Base-by-base conservation (phyloP, 2,113 vertebrate genomes). In the Sula dactylatra region DNA sequence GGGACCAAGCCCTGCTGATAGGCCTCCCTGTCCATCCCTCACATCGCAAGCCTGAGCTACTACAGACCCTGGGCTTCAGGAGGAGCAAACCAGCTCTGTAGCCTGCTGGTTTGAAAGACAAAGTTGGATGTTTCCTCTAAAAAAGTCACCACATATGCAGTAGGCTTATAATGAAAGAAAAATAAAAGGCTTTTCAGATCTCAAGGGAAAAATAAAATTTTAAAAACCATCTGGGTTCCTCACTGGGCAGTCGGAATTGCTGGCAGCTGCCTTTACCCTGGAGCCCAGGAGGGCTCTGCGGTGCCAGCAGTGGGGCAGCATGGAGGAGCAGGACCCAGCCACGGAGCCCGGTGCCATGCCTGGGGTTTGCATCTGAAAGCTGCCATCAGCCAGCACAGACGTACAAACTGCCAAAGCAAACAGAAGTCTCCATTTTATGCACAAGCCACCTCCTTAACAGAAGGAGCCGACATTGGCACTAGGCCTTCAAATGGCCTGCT, bases 301-400 rank as follows among this genome's bases (percentile, higher is more conserved):
- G 8, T 62, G 32, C 13, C 29, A 82, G 55, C 22, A 70, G 10
- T 7, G 12, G 26, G 34, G 12, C 40, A 78, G 24, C 10, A 5
- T 7, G 17, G 29, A 45, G 25, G 4, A 64, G 8, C 22, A 56
- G 54, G 26, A 45, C 10, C 5, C 26, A 69, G 29, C 26, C 8
- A 15, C 0, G 0, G 29, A 5, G 24, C 17, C 18, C 0, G 1
- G 16, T 38, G 18, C 7, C 0, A 2, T 38, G 17, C 38, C 49
- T 0, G 0, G 22, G 16, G 2, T 72, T 67, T 59, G 29, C 29
- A 4, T 36, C 5, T 55, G 19, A 67, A 89, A 24, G 45, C 17
- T 1, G 0, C n/a, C n/a, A 0, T 44, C 6, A 1, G 25, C 50
- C 72, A 61, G 21, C 34, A 34, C 14, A 36, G 34, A 24, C 0